Conservation (phyloP, 2,113 vertebrate species). For the Origma solitaria region DNA sequence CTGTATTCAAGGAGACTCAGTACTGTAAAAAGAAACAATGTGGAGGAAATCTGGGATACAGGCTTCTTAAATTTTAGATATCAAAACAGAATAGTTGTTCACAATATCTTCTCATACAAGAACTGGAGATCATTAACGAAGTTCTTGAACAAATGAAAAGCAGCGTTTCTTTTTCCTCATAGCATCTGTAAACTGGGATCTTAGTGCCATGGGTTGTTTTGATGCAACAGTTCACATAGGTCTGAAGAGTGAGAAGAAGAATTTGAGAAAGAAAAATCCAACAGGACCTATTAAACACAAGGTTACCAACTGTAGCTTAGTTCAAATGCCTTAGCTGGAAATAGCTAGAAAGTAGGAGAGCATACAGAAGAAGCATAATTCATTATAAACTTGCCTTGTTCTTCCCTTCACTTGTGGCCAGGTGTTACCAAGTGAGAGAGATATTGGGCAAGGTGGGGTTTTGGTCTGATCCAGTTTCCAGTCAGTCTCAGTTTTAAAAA, state of each 20-base stretch:
- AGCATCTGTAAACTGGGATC: background rate
- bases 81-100: background rate
- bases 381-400: background rate
- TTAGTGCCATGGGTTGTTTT: background rate
- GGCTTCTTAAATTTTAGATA: background rate
- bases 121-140: background rate
- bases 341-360: background rate
- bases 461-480: background rate
- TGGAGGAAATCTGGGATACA: background rate
- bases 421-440: background rate
- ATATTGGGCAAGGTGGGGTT: background rate
- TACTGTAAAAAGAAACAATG: background rate
- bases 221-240: background rate
- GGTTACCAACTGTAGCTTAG: background rate
- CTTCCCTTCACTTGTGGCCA: background rate
- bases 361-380: background rate
- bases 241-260: background rate
- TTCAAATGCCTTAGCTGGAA: background rate
- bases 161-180: background rate
- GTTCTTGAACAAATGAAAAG: background rate
- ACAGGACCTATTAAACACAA: background rate
- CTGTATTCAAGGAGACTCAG: background rate
- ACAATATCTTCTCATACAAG: fast-evolving
- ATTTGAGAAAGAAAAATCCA: background rate
- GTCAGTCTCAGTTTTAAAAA: background rate